Evolutionary conservation across 2,888 invertebrate species (phyloP), one percentile per base, ranked within the genome.

Genomic region (Microplitis manilae): DNA sequence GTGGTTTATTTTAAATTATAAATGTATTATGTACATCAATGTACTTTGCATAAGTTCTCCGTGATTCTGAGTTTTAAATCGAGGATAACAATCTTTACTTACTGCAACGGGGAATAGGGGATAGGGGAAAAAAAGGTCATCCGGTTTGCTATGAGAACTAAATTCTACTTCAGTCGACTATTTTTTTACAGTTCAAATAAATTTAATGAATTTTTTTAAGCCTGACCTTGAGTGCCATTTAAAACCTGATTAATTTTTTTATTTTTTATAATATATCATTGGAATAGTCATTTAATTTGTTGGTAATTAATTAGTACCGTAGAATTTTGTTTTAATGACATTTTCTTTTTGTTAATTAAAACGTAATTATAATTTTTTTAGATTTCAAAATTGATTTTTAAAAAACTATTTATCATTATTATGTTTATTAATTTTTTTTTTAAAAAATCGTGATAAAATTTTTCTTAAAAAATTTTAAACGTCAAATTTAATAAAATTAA

Each of bases 1-100:
- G 30, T 20, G 20, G 20, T 30, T 30, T 30, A 30, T 4, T 50
- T 13, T 50, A 1, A 50, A 13, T 30, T 65, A 13, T 65, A 30
- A 62, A 13, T 65, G 38, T 65, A 30, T 65, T 62, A 30, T 30
- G 30, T 30, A 30, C 30, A 30, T 30, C 30, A 4, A 30, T 30
- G 8, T 70, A 60, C n/a, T 62, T 62, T 72, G 62, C 61, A 62
- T 72, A 15, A n/a, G n/a, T 9, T 30, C 13, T 67, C 5, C 20
- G 39, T 30, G 50, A 30, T 73, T 65, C 20, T 15, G 9, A 67
- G 15, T 73, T 64, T 65, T 50, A 20, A 64, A 73, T 70, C 64
- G 50, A 65, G 65, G 65, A 65, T 65, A 65, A 65, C 62, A 6
- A 65, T 65, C 65, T 65, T 40, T 30, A 30, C 30, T 30, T n/a